Evolutionary conservation across 2,797 vertebrate genomes (phyloP), one percentile per base, ranked within the genome.

Genomic region (Eurystomus glaucurus): DNA sequence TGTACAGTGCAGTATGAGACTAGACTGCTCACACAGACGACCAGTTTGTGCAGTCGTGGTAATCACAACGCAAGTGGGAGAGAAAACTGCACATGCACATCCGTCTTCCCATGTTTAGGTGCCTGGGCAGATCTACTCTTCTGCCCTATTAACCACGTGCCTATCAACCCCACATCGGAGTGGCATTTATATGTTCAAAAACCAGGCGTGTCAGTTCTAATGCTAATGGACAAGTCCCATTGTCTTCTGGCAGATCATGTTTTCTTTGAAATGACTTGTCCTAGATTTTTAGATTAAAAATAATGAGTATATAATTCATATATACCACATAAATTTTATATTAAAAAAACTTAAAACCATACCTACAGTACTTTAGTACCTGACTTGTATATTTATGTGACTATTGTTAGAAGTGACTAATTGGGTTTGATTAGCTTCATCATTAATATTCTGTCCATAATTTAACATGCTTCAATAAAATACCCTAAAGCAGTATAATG

Each of bases 361-460:
- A 98, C 97, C 98, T 97, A 96, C 94, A 82, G 97, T 95, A 97
- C 97, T 98, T 96, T 92, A 88, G 97, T 98, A 98, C 98, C 98
- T 98, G 98, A 98, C 98, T 98, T 98, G 98, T 98, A 98, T 98
- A 98, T 98, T 98, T 98, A 98, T 98, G 98, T 97, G 98, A 98
- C 98, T 98, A 98, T 98, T 98, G 98, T 98, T 98, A 98, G 98
- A 98, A 98, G 98, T 98, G 98, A 98, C 98, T 98, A 98, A 98
- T 98, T 98, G 98, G 98, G 98, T 98, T 98, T 98, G 98, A 98
- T 98, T 98, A 98, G 98, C 98, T 98, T 98, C 98, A 82, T 98
- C 98, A 98, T 98, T 98, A 98, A 98, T 98, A 98, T 98, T 98
- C 98, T 98, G 98, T 98, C 98, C 98, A 98, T 98, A 98, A 98